Evolutionary conservation across 2,797 vertebrate species (phyloP).

Genomic region (Kryptolebias ocellatus): DNA sequence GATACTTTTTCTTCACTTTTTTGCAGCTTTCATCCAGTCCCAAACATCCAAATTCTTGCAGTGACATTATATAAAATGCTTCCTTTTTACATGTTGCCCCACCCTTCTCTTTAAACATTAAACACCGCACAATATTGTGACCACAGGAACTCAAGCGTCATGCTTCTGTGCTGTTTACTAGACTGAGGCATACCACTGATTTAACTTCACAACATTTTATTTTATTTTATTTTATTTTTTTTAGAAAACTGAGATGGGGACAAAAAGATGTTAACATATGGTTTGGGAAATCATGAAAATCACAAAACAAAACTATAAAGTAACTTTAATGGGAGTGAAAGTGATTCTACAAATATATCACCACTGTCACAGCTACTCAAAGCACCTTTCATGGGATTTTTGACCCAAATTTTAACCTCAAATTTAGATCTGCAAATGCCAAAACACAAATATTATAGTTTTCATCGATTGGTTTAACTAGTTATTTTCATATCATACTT

Average conservation of each 20-base stretch:
- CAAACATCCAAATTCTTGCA: constrained; percentile 52
- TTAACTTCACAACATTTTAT: constrained; percentile 43
- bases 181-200: constrained; percentile 68
- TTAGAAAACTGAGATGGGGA: too few relatives aligned
- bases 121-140: constrained; percentile 71
- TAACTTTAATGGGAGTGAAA: neutral
- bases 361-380: neutral
- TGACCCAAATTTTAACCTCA: neutral
- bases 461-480: neutral
- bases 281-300: neutral
- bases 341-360: neutral
- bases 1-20: neutral
- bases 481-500: neutral
- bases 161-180: constrained; percentile 76
- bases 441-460: neutral
- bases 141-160: constrained; percentile 75
- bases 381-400: neutral
- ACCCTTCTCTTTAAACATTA: constrained; percentile 85
- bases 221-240: neutral
- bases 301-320: constrained; percentile 1
- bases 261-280: too few relatives aligned
- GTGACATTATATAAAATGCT: constrained; percentile 80
- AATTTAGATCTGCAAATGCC: neutral
- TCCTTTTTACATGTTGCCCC: constrained; percentile 81
- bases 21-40: constrained; percentile 21